phyloP scores from a whole-genome alignment of 2,888 invertebrate species.

The Xylocampa areola region DNA sequence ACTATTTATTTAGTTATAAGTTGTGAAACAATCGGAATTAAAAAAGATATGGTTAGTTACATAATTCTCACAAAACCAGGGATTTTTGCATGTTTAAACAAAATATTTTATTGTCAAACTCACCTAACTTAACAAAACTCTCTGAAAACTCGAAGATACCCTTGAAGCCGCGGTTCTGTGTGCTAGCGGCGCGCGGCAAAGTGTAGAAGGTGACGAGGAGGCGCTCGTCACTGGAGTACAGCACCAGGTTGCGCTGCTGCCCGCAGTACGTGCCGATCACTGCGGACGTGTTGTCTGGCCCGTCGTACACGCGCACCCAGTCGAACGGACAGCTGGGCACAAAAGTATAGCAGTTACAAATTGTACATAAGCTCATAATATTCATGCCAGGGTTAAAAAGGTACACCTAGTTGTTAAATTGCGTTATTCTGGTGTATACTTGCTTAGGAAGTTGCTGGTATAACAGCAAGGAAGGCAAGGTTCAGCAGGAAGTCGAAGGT shows the following conservation, averaged over 20 bases:
- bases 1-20: too few relatives aligned
- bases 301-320: constrained; percentile 99
- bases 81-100: too few relatives aligned
- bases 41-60: too few relatives aligned
- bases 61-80: too few relatives aligned
- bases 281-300: constrained; percentile 95
- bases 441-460: too few relatives aligned
- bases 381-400: too few relatives aligned
- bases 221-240: constrained; percentile 97
- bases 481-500: too few relatives aligned
- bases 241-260: constrained; percentile 98
- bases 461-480: too few relatives aligned
- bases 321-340: constrained; percentile 98
- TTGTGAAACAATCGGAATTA: too few relatives aligned
- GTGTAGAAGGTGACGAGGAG: constrained; percentile 97
- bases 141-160: constrained; percentile 99
- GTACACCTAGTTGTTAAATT: too few relatives aligned
- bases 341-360: not conserved
- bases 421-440: too few relatives aligned
- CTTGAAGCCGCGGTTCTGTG: constrained; percentile 99
- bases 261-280: constrained; percentile 99
- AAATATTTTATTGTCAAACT: constrained; percentile 71
- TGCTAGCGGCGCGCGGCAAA: constrained; percentile 96
- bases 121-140: constrained; percentile 99
- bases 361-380: too few relatives aligned